These are phyloP conservation scores for Schizaphis graminum DNA, from an alignment of 2,888 invertebrate species.

Conservation along the genomic window DNA sequence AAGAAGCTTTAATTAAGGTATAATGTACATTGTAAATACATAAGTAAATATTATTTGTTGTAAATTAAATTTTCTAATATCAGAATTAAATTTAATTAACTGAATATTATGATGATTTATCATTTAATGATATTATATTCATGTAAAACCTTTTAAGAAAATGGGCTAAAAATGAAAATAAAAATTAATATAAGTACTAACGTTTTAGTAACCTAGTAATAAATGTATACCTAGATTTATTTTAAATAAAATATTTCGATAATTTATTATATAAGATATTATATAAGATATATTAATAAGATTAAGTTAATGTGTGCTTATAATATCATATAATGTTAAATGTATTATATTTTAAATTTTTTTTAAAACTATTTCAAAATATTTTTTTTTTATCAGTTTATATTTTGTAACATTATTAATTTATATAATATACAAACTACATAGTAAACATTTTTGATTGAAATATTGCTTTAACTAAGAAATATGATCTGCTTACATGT, in stretches of 20 bases:
- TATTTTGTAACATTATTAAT: background rate
- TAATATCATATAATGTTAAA: background rate
- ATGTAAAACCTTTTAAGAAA: slow-evolving; percentile 33
- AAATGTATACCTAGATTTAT: background rate
- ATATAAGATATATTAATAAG: background rate
- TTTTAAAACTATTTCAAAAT: background rate
- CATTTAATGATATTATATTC: slow-evolving; percentile 24
- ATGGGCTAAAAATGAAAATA: background rate
- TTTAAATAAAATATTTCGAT: background rate
- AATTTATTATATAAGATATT: background rate
- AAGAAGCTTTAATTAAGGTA: background rate
- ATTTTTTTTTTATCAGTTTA: background rate
- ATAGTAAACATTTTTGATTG: background rate
- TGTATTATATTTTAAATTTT: too few relatives aligned
- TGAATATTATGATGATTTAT: background rate
- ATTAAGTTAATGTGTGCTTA: background rate
- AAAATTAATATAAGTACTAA: background rate
- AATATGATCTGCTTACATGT: background rate
- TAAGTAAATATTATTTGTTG: slow-evolving; percentile 12
- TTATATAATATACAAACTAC: background rate
- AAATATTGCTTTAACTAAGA: background rate
- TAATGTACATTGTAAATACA: slow-evolving; percentile 6
- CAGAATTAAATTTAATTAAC: background rate
- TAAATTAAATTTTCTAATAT: slow-evolving; percentile 6
- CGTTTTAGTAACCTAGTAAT: background rate